Base-by-base conservation (phyloP, 2,797 vertebrate genomes). In the Zalophus californianus region DNA sequence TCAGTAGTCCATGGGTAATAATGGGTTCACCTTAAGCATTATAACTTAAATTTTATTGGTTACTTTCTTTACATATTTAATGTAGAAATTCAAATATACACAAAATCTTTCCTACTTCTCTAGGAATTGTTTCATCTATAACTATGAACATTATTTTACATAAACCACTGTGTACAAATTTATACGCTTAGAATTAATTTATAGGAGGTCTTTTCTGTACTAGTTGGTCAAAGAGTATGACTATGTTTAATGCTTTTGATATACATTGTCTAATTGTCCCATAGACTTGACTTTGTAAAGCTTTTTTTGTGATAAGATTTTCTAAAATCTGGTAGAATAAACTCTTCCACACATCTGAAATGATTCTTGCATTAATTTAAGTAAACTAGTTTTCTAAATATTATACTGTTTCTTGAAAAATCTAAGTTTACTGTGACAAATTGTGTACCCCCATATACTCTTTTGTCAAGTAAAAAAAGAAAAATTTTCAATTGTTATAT, bases 221-320 rank as follows among this genome's bases (percentile, higher is more conserved):
- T 54, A 38, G 2, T 85, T 80, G 72, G 5, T 91, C n/a, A 90
- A 52, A 86, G 7, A 56, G 3, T 56, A 35, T 82, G 18, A 62
- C n/a, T 85, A 85, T 52, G 11, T 84, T 70, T 96, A 10, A 93
- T 93, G 14, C 2, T 91, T 2, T 94, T 91, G 32, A 82, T 78
- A 50, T 85, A 35, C 27, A 23, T 50, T 86, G 16, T 4, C 60
- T 75, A 86, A 83, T 79, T 94, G 3, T 20, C 27, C 29, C 25
- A 85, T 94, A 86, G 14, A 83, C 50, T 93, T 96, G 56, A 86
- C 41, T 93, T 89, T 91, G 72, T 66, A 73, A 64, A 79, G 16
- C 1, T 56, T 86, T 29, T 35, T 35, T 84, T 88, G 48, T 84
- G 48, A 86, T 86, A 23, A 14, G 2, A 75, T 89, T 94, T 95